Conservation (phyloP, 1,140 invertebrate genomes). For the Drosophila navojoa region DNA sequence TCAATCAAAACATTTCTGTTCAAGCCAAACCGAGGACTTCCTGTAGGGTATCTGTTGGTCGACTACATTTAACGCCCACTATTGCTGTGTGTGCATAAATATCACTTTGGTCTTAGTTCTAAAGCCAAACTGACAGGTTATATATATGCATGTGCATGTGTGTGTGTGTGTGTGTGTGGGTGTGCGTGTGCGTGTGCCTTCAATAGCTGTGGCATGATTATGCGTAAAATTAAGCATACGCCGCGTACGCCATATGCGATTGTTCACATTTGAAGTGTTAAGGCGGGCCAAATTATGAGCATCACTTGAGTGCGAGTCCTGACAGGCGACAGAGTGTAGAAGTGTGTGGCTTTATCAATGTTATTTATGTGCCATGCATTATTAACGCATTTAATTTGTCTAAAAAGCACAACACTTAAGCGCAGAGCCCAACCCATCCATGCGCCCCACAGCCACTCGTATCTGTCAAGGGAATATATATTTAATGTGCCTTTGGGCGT, state of each 20-base stretch:
- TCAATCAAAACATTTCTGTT: too few species aligned
- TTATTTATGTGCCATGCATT: slow-evolving; percentile 68
- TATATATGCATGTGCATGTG: slow-evolving; percentile 41
- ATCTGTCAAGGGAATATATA: slow-evolving; percentile 7
- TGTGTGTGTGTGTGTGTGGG: slow-evolving; percentile 18
- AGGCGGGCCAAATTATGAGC: slow-evolving; percentile 56
- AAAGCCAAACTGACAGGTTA: slow-evolving; percentile 73
- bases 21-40: too few species aligned
- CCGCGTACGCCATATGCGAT: slow-evolving; percentile 64
- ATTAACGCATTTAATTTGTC: slow-evolving; percentile 78
- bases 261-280: slow-evolving; percentile 74
- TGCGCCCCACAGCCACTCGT: slow-evolving; percentile 21
- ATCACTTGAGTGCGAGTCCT: slow-evolving; percentile 27
- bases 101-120: slow-evolving; percentile 75
- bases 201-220: slow-evolving; percentile 72
- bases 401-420: slow-evolving; percentile 57
- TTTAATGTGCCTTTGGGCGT: slow-evolving; percentile 42
- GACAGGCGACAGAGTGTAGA: slow-evolving; percentile 28
- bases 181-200: slow-evolving; percentile 39
- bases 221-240: slow-evolving; percentile 78
- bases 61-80: neutral
- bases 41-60: slow-evolving; percentile 9
- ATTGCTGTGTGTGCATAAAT: slow-evolving; percentile 55
- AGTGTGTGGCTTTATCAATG: slow-evolving; percentile 65
- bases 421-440: slow-evolving; percentile 1